These are phyloP conservation scores for Esox niger DNA, from an alignment of 2,113 vertebrate genomes.

Conservation along the genomic window DNA sequence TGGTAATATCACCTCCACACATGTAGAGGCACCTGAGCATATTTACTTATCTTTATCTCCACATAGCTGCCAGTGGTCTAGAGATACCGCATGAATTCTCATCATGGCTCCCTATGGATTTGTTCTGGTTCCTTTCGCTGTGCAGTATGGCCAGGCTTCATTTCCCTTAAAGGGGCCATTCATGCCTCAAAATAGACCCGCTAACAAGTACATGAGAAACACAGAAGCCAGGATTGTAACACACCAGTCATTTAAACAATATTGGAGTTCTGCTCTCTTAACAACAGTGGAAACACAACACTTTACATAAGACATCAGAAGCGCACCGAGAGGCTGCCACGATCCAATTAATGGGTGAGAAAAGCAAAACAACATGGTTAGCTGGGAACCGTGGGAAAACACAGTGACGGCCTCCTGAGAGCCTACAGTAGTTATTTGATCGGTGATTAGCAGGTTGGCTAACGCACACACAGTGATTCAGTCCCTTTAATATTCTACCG, in stretches of 20 bases:
- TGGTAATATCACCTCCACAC: too few species aligned
- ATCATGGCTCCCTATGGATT: too few species aligned
- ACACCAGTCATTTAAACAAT: too few species aligned
- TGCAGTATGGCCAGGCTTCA: too few species aligned
- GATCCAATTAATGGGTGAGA: conserved; percentile 36
- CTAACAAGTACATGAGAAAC: background rate
- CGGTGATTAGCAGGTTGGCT: conserved; percentile 57
- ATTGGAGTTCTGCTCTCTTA: conserved; percentile 27
- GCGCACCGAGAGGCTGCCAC: conserved; percentile 13
- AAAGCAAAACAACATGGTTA: conserved; percentile 33
- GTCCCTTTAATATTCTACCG: conserved; percentile 53
- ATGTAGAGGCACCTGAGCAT: too few species aligned
- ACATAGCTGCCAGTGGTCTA: too few species aligned
- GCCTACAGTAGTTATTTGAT: conserved; percentile 16
- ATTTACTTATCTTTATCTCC: too few species aligned
- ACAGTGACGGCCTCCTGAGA: conserved; percentile 30
- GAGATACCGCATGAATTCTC: too few species aligned
- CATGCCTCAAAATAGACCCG: background rate
- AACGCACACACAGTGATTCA: conserved; percentile 45
- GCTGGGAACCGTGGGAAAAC: conserved; percentile 37
- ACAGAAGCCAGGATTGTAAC: too few species aligned
- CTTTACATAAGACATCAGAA: conserved; percentile 40
- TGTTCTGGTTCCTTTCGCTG: too few species aligned
- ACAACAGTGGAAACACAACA: conserved; percentile 26
- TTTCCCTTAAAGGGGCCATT: background rate